phyloP scores from a whole-genome alignment of 2,797 vertebrate species.

The Pygocentrus nattereri region DNA sequence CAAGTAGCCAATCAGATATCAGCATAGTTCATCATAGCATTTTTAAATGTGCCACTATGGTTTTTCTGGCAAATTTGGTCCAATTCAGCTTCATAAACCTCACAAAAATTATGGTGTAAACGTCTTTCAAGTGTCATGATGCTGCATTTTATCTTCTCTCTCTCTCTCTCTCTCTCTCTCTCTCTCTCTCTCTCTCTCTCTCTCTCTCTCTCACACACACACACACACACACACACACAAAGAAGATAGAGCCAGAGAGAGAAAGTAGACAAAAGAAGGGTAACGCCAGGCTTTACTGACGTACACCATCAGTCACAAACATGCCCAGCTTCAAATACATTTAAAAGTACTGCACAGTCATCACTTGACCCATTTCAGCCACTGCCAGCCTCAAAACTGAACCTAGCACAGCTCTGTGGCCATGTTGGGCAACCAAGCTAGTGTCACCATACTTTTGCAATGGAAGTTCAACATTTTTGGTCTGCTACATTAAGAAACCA shows the following conservation, averaged over 20 bases:
- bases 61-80: too few relatives aligned
- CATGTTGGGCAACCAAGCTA: not conserved
- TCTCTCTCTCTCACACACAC: not conserved
- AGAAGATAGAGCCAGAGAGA: slow-evolving; percentile 3
- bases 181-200: too few relatives aligned
- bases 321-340: slow-evolving; percentile 55
- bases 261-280: slow-evolving; percentile 35
- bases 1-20: too few relatives aligned
- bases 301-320: slow-evolving; percentile 44
- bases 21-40: too few relatives aligned
- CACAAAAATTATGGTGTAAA: too few relatives aligned
- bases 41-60: too few relatives aligned
- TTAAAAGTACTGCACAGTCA: slow-evolving; percentile 55
- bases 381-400: slow-evolving; percentile 10
- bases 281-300: slow-evolving; percentile 46
- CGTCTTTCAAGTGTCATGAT: too few relatives aligned
- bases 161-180: too few relatives aligned
- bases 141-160: too few relatives aligned
- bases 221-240: not conserved
- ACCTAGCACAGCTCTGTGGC: not conserved
- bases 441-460: not conserved
- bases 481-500: not conserved
- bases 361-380: slow-evolving; percentile 42
- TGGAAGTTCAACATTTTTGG: not conserved
- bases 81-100: too few relatives aligned